phyloP scores from a whole-genome alignment of 2,113 vertebrate genomes.

The Thryonomys swinderianus region DNA sequence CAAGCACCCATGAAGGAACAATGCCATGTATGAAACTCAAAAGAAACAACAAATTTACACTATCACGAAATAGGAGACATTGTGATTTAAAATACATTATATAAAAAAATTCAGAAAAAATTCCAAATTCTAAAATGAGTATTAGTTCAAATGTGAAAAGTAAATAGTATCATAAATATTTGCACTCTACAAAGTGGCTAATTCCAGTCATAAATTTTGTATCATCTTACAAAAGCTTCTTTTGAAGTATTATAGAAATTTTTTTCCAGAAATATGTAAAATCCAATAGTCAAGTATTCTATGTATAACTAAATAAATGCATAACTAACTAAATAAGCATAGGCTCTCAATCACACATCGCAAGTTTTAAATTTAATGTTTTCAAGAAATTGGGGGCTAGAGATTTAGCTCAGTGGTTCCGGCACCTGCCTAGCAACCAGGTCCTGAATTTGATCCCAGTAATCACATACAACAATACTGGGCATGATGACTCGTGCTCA shows the following conservation, averaged over 20 bases:
- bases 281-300: neutral
- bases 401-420: no score
- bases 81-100: neutral
- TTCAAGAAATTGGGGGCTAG: slow-evolving; percentile 13
- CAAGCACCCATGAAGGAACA: neutral
- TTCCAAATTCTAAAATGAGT: neutral
- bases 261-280: slow-evolving; percentile 13
- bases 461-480: no score
- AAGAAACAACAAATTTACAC: neutral
- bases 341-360: neutral
- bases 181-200: neutral
- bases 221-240: neutral
- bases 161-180: neutral
- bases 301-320: no score
- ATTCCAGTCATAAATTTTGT: neutral
- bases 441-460: no score
- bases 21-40: neutral
- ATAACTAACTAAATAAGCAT: neutral
- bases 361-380: neutral
- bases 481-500: no score
- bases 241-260: neutral
- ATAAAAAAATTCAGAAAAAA: neutral
- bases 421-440: no score
- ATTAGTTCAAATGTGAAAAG: neutral
- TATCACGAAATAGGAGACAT: neutral